Conservation (phyloP, 2,888 invertebrate species). For the Arrhopalites spinosus region DNA sequence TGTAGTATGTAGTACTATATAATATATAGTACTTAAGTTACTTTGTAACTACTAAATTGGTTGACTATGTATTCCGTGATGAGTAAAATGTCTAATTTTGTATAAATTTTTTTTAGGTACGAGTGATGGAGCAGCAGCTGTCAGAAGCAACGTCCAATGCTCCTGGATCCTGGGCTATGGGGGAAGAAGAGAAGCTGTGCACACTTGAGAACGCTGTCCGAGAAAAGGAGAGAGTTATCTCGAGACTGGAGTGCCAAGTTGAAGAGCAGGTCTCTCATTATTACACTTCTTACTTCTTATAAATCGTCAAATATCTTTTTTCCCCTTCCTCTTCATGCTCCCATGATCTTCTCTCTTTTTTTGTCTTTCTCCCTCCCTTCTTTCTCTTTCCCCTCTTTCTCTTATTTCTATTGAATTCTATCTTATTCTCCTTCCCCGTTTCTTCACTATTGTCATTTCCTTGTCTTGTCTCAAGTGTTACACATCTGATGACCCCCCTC, state of each 20-base stretch:
- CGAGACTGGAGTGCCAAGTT: conserved; percentile 79
- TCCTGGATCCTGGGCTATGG: conserved; percentile 57
- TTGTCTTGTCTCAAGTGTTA: background rate
- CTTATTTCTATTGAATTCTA: background rate
- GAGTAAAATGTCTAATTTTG: conserved; percentile 28
- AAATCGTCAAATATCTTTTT: too few species aligned
- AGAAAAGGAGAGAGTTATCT: conserved; percentile 67
- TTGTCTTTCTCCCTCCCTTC: background rate
- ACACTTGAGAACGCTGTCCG: conserved; percentile 57
- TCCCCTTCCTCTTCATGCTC: background rate
- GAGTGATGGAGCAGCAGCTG: conserved; percentile 63
- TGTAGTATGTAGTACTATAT: background rate
- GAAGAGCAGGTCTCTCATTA: conserved; percentile 73
- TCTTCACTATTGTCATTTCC: background rate
- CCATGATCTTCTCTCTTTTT: background rate
- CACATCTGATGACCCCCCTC: background rate
- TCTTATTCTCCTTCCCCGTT: background rate
- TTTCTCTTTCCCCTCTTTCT: background rate
- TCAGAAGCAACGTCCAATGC: conserved; percentile 57
- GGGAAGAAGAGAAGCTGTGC: conserved; percentile 56
- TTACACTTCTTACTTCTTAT: conserved; percentile 1
- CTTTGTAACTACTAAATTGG: background rate
- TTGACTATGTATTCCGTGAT: background rate
- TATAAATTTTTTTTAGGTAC: conserved; percentile 59
- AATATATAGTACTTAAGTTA: background rate